Evolutionary conservation across 1,140 invertebrate species (phyloP).

Genomic region (Macrocentrus cingulum): DNA sequence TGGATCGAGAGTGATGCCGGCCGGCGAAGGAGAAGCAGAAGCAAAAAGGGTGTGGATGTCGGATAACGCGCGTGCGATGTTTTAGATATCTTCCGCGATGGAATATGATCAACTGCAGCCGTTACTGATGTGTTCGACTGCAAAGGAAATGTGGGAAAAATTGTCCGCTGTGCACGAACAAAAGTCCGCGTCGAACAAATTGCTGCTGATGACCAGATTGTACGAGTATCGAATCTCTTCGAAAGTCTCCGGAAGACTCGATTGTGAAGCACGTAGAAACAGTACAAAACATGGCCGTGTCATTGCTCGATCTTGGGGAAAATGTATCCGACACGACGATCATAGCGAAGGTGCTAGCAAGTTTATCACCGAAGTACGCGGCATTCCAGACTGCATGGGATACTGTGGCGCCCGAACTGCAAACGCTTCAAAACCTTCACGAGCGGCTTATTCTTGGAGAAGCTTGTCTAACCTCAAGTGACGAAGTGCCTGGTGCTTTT

Average conservation of each 20-base stretch:
- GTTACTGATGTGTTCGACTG: slow-evolving; percentile 10
- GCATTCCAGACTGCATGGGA: slow-evolving; percentile 25
- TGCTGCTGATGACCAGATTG: slow-evolving; percentile 15
- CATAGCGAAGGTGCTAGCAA: slow-evolving; percentile 14
- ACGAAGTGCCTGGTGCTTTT: neutral
- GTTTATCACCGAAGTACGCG: slow-evolving; percentile 18
- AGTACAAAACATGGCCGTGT: slow-evolving; percentile 14
- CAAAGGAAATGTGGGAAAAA: slow-evolving; percentile 24
- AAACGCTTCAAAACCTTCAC: slow-evolving; percentile 18
- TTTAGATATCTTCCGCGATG: slow-evolving; percentile 4
- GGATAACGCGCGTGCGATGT: slow-evolving; percentile 23
- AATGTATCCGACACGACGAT: slow-evolving; percentile 18
- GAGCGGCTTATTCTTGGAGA: neutral
- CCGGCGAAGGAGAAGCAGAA: neutral
- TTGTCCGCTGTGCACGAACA: slow-evolving; percentile 1
- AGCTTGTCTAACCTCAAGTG: neutral
- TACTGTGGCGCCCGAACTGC: slow-evolving; percentile 11
- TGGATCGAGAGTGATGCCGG: slow-evolving; percentile 9
- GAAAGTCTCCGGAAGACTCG: slow-evolving; percentile 14
- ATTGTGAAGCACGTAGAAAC: slow-evolving; percentile 19
- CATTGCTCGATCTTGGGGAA: slow-evolving; percentile 15
- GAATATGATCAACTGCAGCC: slow-evolving; percentile 17
- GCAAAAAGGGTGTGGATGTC: slow-evolving; percentile 13
- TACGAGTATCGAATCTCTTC: slow-evolving; percentile 13
- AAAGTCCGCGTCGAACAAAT: slow-evolving; percentile 14